Evolutionary conservation across 1,140 invertebrate species (phyloP).

Genomic region (Leucophenga varia): DNA sequence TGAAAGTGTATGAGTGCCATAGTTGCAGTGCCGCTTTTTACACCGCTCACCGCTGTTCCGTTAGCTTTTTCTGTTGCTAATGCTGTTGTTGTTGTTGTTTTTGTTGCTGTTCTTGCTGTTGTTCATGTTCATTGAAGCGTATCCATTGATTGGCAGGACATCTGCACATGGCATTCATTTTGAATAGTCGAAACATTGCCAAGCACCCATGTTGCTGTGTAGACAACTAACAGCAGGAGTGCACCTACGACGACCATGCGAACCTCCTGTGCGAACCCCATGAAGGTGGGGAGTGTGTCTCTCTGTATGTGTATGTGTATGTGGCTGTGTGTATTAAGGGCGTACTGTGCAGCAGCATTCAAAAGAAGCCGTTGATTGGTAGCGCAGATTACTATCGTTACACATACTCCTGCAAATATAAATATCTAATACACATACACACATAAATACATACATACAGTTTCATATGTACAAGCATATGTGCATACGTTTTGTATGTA

Average conservation of each 20-base stretch:
- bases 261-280: too few relatives aligned
- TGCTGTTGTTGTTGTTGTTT: too few relatives aligned
- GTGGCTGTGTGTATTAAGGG: neutral
- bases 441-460: neutral
- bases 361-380: too few relatives aligned
- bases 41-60: too few relatives aligned
- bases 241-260: too few relatives aligned
- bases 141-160: slow-evolving; percentile 56
- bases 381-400: too few relatives aligned
- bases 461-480: neutral
- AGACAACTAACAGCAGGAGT: too few relatives aligned
- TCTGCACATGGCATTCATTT: slow-evolving; percentile 55
- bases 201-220: too few relatives aligned
- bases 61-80: too few relatives aligned
- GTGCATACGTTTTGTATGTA: neutral
- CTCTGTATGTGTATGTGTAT: neutral
- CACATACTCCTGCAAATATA: neutral
- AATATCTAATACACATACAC: neutral
- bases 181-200: slow-evolving; percentile 34
- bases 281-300: slow-evolving; percentile 29
- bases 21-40: too few relatives aligned
- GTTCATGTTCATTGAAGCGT: slow-evolving; percentile 54
- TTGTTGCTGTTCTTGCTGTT: slow-evolving; percentile 7
- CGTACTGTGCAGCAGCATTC: slow-evolving; percentile 2
- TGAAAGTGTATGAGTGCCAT: too few relatives aligned